Evolutionary conservation across 2,888 invertebrate genomes (phyloP).

Genomic region (Meghimatium bilineatum): DNA sequence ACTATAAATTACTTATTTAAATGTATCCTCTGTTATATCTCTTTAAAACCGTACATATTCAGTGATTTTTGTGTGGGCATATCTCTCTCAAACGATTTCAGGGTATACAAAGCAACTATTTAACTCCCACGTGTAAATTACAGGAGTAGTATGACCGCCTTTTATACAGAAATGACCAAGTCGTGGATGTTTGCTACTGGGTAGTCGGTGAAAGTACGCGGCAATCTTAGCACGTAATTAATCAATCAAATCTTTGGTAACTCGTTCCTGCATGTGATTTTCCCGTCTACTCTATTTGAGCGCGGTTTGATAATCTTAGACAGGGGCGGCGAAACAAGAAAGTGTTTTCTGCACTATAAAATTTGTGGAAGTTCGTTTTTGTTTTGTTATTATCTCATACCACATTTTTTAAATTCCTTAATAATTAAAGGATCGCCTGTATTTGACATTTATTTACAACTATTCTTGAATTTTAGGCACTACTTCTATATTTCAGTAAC

Average conservation of each 20-base stretch:
- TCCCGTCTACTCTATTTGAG: not conserved
- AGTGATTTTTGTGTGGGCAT: not conserved
- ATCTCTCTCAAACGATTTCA: not conserved
- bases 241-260: constrained; percentile 22
- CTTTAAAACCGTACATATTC: not conserved
- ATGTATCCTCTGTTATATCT: not conserved
- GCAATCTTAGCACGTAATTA: constrained; percentile 21
- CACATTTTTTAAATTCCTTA: too few species aligned
- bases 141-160: not conserved
- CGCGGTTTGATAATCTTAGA: not conserved
- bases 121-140: not conserved
- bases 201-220: not conserved
- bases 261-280: constrained; percentile 2
- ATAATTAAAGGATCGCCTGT: too few species aligned
- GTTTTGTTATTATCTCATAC: too few species aligned
- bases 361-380: not conserved
- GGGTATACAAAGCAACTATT: not conserved
- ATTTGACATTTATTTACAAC: too few species aligned
- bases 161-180: constrained; percentile 16
- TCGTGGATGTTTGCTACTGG: not conserved
- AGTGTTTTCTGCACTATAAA: not conserved
- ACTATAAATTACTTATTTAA: not conserved
- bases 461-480: too few species aligned
- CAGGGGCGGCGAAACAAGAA: not conserved
- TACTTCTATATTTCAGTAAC: too few species aligned